phyloP scores from a whole-genome alignment of 1,140 invertebrate species.

The Varroa destructor region DNA sequence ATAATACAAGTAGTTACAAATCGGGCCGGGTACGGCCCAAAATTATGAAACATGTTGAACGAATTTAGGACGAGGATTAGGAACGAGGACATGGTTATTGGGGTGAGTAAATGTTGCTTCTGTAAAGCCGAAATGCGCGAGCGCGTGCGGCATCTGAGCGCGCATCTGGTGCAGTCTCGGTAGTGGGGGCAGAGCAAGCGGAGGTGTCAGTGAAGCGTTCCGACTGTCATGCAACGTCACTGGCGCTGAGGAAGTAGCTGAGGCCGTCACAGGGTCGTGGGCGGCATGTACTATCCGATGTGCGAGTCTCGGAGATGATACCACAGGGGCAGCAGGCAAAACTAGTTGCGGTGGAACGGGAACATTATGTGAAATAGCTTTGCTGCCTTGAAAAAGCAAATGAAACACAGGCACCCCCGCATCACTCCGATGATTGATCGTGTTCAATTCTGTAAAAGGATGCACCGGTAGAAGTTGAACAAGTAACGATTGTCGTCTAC shows the following conservation, averaged over 20 bases:
- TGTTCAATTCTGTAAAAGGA: no score
- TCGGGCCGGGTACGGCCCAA: no score
- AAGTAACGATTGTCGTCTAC: no score
- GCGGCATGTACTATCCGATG: not conserved
- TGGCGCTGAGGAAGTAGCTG: not conserved
- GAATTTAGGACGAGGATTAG: no score
- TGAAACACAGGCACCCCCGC: not conserved
- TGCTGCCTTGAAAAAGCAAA: not conserved
- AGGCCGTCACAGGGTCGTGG: not conserved
- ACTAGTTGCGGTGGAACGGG: not conserved
- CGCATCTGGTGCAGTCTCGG: slow-evolving; percentile 1
- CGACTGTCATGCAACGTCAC: no score
- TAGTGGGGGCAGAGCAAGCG: not conserved
- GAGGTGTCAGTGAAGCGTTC: not conserved
- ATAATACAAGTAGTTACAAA: no score
- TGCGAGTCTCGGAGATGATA: not conserved
- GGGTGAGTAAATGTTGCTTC: no score
- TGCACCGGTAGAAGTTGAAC: no score
- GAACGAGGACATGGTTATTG: no score
- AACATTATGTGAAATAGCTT: not conserved
- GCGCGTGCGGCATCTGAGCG: slow-evolving; percentile 7
- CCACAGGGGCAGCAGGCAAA: not conserved
- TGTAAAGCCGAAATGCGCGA: slow-evolving; percentile 1
- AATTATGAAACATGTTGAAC: no score
- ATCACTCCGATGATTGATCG: not conserved